Conservation (phyloP, 2,113 vertebrate species). For the Stigmatopora argus region DNA sequence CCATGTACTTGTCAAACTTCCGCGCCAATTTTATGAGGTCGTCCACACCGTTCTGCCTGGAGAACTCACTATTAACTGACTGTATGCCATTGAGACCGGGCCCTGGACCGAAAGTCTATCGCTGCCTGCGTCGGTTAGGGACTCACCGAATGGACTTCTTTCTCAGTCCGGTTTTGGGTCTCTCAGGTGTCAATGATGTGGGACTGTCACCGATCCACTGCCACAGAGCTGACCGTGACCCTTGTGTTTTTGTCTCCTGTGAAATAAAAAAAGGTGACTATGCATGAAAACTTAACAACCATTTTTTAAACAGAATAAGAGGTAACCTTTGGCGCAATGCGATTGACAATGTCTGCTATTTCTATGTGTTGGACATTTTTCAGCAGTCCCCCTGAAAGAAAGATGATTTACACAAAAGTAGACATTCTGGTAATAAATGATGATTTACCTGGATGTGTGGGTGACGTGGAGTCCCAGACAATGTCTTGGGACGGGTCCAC, state of each 20-base stretch:
- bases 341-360: constrained; percentile 89
- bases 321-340: constrained; percentile 89
- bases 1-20: constrained; percentile 87
- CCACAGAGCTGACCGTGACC: constrained; percentile 71
- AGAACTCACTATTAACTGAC: background rate
- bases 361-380: constrained; percentile 70
- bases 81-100: too few relatives aligned
- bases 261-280: background rate
- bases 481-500: constrained; percentile 65
- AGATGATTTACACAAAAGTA: background rate
- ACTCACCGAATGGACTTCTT: constrained; percentile 71
- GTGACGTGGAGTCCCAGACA: constrained; percentile 69
- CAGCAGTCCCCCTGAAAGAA: constrained; percentile 53
- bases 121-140: too few relatives aligned
- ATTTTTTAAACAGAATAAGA: background rate
- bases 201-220: constrained; percentile 86
- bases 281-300: background rate
- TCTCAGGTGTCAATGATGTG: constrained; percentile 78
- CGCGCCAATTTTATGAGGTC: constrained; percentile 85
- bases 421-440: background rate
- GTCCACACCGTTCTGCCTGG: constrained; percentile 75
- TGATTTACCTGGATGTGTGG: constrained; percentile 48
- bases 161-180: constrained; percentile 65
- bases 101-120: too few relatives aligned
- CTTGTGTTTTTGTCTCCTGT: constrained; percentile 72